Percentiles rank a stretch among this genome's conserved stretches.
phyloP scores from a whole-genome alignment of 2,888 invertebrate genomes.

The Cylloceria caligata region DNA sequence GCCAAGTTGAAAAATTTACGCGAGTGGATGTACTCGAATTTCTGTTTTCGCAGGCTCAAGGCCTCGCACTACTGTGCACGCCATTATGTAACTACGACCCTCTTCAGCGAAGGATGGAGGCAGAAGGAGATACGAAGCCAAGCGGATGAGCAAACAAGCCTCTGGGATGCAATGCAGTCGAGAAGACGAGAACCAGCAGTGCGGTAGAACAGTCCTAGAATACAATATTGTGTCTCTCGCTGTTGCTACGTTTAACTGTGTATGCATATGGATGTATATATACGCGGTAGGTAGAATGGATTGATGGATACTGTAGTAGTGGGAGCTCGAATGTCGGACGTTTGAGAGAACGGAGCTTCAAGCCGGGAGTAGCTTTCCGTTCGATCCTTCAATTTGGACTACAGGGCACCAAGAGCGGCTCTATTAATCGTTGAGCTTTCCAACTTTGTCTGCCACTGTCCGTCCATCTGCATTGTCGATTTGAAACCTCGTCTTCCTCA shows the following conservation, averaged over 20 bases:
- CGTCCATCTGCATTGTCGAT: slow-evolving; percentile 12
- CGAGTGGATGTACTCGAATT: neutral
- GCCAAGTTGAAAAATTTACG: neutral
- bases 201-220: neutral
- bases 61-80: slow-evolving; percentile 15
- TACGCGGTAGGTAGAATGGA: slow-evolving; percentile 12
- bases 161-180: slow-evolving; percentile 16
- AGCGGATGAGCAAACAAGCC: slow-evolving; percentile 46
- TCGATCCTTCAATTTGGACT: slow-evolving; percentile 35
- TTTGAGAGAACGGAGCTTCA: neutral
- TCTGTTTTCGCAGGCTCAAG: neutral
- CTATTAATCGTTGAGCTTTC: slow-evolving; percentile 14
- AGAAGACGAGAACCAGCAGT: slow-evolving; percentile 19
- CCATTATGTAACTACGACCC: slow-evolving; percentile 15
- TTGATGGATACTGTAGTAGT: neutral
- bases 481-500: slow-evolving; percentile 1
- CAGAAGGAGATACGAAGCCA: neutral
- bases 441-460: neutral
- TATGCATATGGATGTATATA: slow-evolving; percentile 27
- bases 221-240: neutral
- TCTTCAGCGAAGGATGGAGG: slow-evolving; percentile 17
- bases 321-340: neutral
- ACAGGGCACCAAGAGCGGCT: neutral
- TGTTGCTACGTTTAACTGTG: slow-evolving; percentile 17
- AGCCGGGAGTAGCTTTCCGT: slow-evolving; percentile 2